Conservation (phyloP, 2,888 invertebrate species). For the Ormyrus thymus region DNA sequence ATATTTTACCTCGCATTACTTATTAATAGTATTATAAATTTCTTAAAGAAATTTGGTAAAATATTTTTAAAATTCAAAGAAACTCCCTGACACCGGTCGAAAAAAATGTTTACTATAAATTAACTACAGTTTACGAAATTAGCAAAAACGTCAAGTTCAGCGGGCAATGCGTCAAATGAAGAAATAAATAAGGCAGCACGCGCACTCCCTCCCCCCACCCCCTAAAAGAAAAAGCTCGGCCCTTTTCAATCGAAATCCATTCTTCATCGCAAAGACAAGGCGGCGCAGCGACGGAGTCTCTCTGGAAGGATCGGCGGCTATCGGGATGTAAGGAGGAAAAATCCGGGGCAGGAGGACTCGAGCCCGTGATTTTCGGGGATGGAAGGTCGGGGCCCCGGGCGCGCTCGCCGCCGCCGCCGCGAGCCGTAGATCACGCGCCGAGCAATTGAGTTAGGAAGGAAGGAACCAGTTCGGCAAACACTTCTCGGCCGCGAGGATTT, state of each 20-base stretch:
- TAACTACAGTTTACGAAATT: too few species aligned
- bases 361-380: slow-evolving; percentile 66
- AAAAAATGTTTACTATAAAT: too few species aligned
- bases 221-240: too few species aligned
- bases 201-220: too few species aligned
- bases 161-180: too few species aligned
- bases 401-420: slow-evolving; percentile 58
- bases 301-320: slow-evolving; percentile 34
- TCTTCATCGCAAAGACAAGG: not conserved
- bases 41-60: too few species aligned
- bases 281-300: not conserved
- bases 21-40: too few species aligned
- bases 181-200: too few species aligned
- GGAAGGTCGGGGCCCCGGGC: slow-evolving; percentile 15
- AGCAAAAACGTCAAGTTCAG: too few species aligned
- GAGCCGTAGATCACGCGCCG: slow-evolving; percentile 71
- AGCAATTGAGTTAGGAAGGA: slow-evolving; percentile 75
- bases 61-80: too few species aligned
- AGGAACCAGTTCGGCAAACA: slow-evolving; percentile 75
- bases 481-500: slow-evolving; percentile 70
- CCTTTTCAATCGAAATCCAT: slow-evolving; percentile 13
- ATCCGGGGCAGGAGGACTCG: slow-evolving; percentile 65
- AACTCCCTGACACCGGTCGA: too few species aligned
- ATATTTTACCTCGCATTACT: too few species aligned
- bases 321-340: slow-evolving; percentile 61